These are phyloP conservation scores for Gallinago nigripennis DNA, from an alignment of 2,797 vertebrate species.

Conservation along the genomic window DNA sequence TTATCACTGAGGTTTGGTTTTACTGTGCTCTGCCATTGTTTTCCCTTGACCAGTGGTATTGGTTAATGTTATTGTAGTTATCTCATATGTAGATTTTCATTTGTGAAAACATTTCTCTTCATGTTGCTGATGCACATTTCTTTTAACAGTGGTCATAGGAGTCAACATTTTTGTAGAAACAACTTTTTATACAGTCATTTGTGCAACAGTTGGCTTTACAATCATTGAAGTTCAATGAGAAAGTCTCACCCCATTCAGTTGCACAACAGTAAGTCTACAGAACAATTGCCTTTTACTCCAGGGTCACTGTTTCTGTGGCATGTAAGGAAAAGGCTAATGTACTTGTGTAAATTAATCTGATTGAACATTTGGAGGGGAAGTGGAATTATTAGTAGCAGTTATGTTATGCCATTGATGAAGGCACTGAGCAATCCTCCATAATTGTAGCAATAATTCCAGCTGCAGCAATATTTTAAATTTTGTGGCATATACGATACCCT, in stretches of 20 bases:
- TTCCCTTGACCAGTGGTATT: background rate
- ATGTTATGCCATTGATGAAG: background rate
- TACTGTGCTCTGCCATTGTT: background rate
- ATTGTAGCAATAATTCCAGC: background rate
- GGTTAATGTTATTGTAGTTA: background rate
- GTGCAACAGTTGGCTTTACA: background rate
- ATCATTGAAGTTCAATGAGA: background rate
- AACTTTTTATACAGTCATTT: background rate
- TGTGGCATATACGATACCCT: background rate
- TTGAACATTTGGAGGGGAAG: background rate
- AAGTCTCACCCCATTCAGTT: background rate
- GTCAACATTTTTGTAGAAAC: background rate
- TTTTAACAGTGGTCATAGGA: background rate
- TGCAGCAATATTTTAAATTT: background rate
- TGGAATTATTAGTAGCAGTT: background rate
- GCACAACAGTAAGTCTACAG: background rate
- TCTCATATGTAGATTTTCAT: background rate
- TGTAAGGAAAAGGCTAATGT: background rate
- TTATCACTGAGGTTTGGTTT: background rate
- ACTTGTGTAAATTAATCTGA: slow-evolving; percentile 1
- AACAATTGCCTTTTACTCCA: background rate
- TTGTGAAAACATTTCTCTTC: slow-evolving; percentile 17
- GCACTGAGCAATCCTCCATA: background rate
- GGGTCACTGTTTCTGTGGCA: background rate
- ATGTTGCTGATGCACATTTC: background rate